These are phyloP conservation scores for Diplodus puntazzo DNA, from an alignment of 2,797 vertebrate species.

Conservation along the genomic window DNA sequence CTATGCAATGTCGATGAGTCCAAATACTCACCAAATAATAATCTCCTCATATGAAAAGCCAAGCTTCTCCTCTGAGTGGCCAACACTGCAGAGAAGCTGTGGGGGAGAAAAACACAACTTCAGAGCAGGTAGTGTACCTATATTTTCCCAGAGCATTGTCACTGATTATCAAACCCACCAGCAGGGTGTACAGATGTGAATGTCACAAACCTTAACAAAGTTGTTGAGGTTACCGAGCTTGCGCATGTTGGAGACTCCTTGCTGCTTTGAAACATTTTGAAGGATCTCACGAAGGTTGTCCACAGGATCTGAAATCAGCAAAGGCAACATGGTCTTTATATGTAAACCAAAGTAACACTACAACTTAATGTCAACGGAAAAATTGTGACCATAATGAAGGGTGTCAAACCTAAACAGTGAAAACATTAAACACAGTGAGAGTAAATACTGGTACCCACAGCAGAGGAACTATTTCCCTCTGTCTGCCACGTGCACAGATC, in stretches of 20 bases:
- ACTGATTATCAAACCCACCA: not conserved
- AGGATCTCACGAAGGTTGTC: conserved; percentile 94
- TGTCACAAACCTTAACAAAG: conserved; percentile 89
- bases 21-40: conserved; percentile 92
- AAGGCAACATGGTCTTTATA: not conserved
- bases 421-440: conserved; percentile 10
- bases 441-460: conserved; percentile 39
- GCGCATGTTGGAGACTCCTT: conserved; percentile 94
- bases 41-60: conserved; percentile 94
- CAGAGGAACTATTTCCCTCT: no score
- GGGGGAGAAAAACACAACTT: not conserved
- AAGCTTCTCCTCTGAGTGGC: conserved; percentile 91
- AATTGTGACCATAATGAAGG: not conserved
- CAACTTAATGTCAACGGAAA: no score
- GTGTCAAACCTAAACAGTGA: not conserved
- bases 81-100: conserved; percentile 92
- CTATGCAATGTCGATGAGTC: not conserved
- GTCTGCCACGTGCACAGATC: not conserved
- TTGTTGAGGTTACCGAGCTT: conserved; percentile 95
- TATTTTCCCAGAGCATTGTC: not conserved
- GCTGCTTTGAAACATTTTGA: conserved; percentile 92
- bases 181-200: not conserved
- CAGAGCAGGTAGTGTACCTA: not conserved
- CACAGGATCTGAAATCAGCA: conserved; percentile 85
- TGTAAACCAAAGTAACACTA: not conserved